These are phyloP conservation scores for Wiebesia pumilae DNA, from an alignment of 1,140 invertebrate genomes.

Conservation along the genomic window DNA sequence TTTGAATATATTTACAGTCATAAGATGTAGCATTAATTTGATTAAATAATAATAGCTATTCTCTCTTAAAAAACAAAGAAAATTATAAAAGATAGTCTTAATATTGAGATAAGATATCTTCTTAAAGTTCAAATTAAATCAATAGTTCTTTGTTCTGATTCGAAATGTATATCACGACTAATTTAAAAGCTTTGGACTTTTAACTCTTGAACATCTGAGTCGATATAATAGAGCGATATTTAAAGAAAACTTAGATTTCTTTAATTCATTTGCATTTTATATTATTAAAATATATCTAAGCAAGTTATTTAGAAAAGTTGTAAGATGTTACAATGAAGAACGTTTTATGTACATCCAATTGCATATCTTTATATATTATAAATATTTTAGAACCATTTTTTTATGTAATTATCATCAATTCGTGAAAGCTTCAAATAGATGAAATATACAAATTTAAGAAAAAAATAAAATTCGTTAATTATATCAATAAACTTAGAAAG, in stretches of 20 bases:
- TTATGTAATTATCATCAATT: slow-evolving; percentile 37
- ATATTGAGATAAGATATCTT: neutral
- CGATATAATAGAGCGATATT: too few relatives aligned
- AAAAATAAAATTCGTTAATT: neutral
- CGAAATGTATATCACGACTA: neutral
- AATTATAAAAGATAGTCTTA: neutral
- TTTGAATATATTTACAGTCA: too few relatives aligned
- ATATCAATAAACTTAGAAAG: neutral
- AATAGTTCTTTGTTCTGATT: neutral
- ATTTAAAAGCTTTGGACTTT: neutral
- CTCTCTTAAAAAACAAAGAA: neutral
- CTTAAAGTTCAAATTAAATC: neutral
- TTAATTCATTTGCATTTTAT: neutral
- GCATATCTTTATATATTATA: too few relatives aligned
- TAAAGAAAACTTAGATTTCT: neutral
- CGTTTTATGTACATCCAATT: too few relatives aligned
- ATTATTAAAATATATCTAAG: too few relatives aligned
- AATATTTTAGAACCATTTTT: too few relatives aligned
- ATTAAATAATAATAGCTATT: neutral
- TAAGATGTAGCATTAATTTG: neutral
- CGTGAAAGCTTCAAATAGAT: too few relatives aligned
- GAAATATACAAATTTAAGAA: neutral
- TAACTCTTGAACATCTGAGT: too few relatives aligned
- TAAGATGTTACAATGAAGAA: too few relatives aligned
- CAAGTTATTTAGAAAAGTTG: too few relatives aligned